These are phyloP conservation scores for Lepidocyrtinus sp. DNA, from an alignment of 2,888 invertebrate genomes.

Conservation along the genomic window DNA sequence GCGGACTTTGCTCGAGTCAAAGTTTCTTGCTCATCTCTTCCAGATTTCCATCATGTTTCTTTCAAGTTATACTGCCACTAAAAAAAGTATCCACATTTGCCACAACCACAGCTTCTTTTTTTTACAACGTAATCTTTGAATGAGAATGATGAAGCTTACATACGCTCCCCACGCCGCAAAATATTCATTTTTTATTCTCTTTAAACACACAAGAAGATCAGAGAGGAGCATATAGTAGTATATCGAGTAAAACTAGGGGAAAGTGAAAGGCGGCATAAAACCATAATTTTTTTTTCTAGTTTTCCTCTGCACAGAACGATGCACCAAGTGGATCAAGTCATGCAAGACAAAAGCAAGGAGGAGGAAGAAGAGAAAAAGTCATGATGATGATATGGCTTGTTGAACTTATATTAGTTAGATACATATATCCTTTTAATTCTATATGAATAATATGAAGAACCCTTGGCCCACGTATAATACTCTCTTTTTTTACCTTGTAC, in stretches of 20 bases:
- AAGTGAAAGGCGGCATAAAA: not conserved
- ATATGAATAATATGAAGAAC: conserved; percentile 23
- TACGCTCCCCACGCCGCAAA: not conserved
- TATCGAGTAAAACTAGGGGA: not conserved
- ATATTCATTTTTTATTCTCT: conserved; percentile 21
- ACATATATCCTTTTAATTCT: no score
- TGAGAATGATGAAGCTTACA: not conserved
- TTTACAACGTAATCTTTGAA: not conserved
- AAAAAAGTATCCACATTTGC: not conserved
- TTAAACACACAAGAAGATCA: conserved; percentile 33
- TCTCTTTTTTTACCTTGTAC: conserved; percentile 24
- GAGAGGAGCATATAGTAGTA: not conserved
- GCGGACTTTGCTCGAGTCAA: not conserved
- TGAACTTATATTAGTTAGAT: conserved; percentile 40
- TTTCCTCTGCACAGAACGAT: conserved; percentile 13
- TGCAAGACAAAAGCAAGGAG: conserved; percentile 59
- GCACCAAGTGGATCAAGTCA: conserved; percentile 61
- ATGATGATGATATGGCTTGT: conserved; percentile 61
- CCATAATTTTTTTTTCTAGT: not conserved
- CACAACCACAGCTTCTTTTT: not conserved
- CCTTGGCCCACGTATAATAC: conserved; percentile 11
- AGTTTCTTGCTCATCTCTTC: not conserved
- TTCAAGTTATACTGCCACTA: conserved; percentile 7
- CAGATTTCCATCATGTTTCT: conserved; percentile 15
- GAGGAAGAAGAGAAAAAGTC: conserved; percentile 49